Evolutionary conservation across 1,140 invertebrate species (phyloP), one percentile per base, ranked within the genome.

Genomic region (Calliphora vicina): DNA sequence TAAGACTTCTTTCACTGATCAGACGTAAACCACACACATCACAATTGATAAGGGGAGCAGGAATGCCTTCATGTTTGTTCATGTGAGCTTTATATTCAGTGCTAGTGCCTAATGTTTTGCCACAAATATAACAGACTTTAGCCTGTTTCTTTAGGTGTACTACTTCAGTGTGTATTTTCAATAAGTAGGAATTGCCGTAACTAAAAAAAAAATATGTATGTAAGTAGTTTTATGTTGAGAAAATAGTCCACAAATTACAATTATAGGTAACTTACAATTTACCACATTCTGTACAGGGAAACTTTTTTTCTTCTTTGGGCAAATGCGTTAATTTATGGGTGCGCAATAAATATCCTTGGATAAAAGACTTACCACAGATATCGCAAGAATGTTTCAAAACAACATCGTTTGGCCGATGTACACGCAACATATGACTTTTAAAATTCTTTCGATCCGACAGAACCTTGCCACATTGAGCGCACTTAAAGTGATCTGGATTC

Each of bases 301-400:
- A 76, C 35, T 76, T 76, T 35, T 76, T 76, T 20, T 76, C 73
- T 35, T 76, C 73, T 35, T 76, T 27, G 15, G 73, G 73, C 35
- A 76, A 25, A 76, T 76, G 73, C 6, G 35, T 20, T n/a, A 76
- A 35, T 76, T 76, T 76, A n/a, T 76, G 73, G 15, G 9, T 76
- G 8, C 35, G 27, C 29, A 76, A 42, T 6, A 6, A 8, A 29
- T 17, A 42, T 15, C 27, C 12, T 29, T 42, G 27, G 27, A n/a
- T 42, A 42, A 76, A 76, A 8, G 73, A n/a, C 17, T 76, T 76
- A 6, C 29, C 35, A 25, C 74, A 78, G 5, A 27, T 43, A 25
- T 78, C 74, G 17, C 74, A 78, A 17, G 29, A 8, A 43, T 43
- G 42, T 23, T 78, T 78, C 20, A 43, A 20, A 10, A 20, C 61